Conservation (phyloP, 2,888 invertebrate species). For the Pardosa pseudoannulata region DNA sequence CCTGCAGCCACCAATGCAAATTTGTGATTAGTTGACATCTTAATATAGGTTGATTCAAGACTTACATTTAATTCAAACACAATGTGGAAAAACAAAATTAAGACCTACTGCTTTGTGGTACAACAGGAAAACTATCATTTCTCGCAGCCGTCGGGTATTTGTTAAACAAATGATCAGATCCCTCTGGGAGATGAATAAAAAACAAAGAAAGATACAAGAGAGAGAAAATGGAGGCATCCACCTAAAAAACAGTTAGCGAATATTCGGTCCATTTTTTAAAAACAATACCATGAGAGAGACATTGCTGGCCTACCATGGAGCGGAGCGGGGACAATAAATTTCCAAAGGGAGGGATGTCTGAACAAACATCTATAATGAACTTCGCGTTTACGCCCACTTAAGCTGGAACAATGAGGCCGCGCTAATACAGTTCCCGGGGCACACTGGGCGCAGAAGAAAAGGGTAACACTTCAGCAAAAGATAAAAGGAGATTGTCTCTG, state of each 20-base stretch:
- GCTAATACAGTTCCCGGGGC: neutral
- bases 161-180: too few species aligned
- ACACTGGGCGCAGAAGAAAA: neutral
- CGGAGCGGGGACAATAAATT: conserved; percentile 11
- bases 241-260: neutral
- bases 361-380: conserved; percentile 9
- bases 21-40: too few species aligned
- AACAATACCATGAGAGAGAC: neutral
- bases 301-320: conserved; percentile 2
- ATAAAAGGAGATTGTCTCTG: conserved; percentile 3
- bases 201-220: too few species aligned
- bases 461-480: neutral
- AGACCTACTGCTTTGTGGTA: too few species aligned
- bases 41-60: too few species aligned
- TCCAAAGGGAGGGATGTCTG: conserved; percentile 7
- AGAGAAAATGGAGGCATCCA: neutral
- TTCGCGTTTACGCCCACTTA: conserved; percentile 10
- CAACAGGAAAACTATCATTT: too few species aligned
- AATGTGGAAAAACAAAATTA: too few species aligned
- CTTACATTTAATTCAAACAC: too few species aligned
- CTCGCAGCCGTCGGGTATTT: too few species aligned
- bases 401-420: conserved; percentile 6
- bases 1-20: too few species aligned
- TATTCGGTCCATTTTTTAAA: neutral
- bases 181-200: too few species aligned